phyloP scores from a whole-genome alignment of 2,113 vertebrate genomes.

The Ramphastos sulfuratus region DNA sequence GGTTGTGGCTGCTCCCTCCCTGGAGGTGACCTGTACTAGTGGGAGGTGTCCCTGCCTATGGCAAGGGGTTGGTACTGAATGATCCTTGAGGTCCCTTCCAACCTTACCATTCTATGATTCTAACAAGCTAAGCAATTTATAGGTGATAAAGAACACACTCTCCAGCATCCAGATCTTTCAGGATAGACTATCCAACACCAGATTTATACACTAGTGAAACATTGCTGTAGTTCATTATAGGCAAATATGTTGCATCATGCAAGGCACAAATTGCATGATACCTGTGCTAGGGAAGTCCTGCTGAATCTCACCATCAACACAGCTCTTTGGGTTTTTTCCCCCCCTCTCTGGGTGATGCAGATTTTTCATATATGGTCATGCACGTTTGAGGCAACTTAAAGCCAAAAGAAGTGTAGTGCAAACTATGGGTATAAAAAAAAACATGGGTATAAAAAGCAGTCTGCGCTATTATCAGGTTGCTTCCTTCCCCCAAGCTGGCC shows the following conservation, averaged over 20 bases:
- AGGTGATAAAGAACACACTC: conserved; percentile 48
- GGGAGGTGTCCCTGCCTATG: too few relatives aligned
- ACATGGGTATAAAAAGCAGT: background rate
- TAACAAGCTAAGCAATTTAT: conserved; percentile 66
- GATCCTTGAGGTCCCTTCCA: too few relatives aligned
- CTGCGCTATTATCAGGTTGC: background rate
- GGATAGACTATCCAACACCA: background rate
- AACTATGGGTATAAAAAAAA: too few relatives aligned
- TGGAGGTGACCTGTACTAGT: too few relatives aligned
- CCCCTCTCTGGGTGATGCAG: background rate
- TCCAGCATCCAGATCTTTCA: conserved; percentile 19
- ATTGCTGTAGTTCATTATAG: background rate
- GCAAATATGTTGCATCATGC: background rate
- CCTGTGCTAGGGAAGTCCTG: background rate
- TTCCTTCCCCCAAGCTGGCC: background rate
- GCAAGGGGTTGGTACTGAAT: too few relatives aligned
- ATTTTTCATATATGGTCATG: background rate
- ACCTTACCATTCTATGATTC: too few relatives aligned
- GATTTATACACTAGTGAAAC: background rate
- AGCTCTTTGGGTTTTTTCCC: background rate
- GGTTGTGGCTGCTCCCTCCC: too few relatives aligned
- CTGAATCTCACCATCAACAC: background rate
- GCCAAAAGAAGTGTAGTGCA: background rate
- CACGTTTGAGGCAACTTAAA: background rate
- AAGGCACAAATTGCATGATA: background rate